Percentiles rank a stretch among this genome's conserved stretches.
Evolutionary conservation across 1,140 invertebrate genomes (phyloP).

Genomic region (Lepidurus apus): DNA sequence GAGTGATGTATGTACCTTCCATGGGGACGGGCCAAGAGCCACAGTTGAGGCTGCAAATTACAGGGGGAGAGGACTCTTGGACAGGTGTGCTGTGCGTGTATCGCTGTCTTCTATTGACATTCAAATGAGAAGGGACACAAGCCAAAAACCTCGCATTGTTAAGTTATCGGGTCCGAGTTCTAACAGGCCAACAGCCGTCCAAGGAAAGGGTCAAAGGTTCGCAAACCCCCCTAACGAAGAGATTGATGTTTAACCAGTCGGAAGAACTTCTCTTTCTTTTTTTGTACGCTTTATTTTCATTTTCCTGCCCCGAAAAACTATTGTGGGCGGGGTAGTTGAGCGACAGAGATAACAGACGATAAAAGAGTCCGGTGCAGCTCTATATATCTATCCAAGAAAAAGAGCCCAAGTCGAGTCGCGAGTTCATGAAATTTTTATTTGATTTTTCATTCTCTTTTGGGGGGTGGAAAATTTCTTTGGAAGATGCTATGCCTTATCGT

Average conservation of each 20-base stretch:
- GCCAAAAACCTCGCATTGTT: neutral
- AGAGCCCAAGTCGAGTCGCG: no score
- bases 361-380: neutral
- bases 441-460: neutral
- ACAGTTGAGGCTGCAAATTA: neutral
- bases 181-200: neutral
- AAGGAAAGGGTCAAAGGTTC: slow-evolving; percentile 19
- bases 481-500: neutral
- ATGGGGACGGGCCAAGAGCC: neutral
- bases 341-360: neutral
- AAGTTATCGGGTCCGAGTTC: neutral
- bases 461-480: neutral
- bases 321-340: neutral
- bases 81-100: slow-evolving; percentile 14
- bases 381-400: no score
- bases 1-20: neutral
- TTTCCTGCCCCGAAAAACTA: no score
- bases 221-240: neutral
- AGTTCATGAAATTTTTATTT: no score
- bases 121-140: slow-evolving; percentile 21
- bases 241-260: slow-evolving; percentile 15
- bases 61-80: neutral
- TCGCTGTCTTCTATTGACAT: slow-evolving; percentile 3
- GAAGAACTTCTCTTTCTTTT: neutral
- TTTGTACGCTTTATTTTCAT: neutral